A percentile compares a stretch with the other conserved stretches of the same genome.
Conservation (phyloP, 37 sponge, comb jelly and placozoan species). For the Chondrilla cf. caribensis region DNA sequence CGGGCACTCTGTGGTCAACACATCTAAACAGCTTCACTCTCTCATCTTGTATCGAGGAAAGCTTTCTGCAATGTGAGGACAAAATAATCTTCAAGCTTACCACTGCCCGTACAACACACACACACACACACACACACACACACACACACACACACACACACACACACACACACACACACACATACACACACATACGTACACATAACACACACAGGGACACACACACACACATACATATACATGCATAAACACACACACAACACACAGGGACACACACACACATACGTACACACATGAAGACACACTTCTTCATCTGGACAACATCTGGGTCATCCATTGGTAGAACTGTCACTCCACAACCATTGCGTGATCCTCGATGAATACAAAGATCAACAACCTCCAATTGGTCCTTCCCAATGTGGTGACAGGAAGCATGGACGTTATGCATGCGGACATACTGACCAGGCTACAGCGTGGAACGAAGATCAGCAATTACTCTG, state of each 20-base stretch:
- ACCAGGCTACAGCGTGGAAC: conserved; percentile 5
- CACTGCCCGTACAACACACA: too few relatives aligned
- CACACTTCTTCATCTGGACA: neutral
- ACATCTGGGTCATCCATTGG: conserved; percentile 2
- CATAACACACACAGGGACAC: too few relatives aligned
- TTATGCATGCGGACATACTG: conserved; percentile 7
- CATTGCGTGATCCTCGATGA: neutral
- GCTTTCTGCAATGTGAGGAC: neutral
- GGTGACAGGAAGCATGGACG: conserved; percentile 7
- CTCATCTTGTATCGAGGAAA: neutral
- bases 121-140: too few relatives aligned
- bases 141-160: too few relatives aligned
- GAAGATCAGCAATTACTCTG: neutral
- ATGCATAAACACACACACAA: too few relatives aligned
- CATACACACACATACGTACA: too few relatives aligned
- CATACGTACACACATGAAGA: too few relatives aligned
- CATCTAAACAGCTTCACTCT: neutral
- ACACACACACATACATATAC: too few relatives aligned
- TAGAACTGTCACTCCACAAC: neutral
- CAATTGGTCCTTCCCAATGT: neutral
- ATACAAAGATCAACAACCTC: conserved; percentile 21
- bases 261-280: too few relatives aligned
- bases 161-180: too few relatives aligned
- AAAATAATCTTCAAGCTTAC: too few relatives aligned
- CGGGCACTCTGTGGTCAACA: neutral